Evolutionary conservation across 2,888 invertebrate genomes (phyloP), one percentile per base, ranked within the genome.

Genomic region (Perithous albicinctus): DNA sequence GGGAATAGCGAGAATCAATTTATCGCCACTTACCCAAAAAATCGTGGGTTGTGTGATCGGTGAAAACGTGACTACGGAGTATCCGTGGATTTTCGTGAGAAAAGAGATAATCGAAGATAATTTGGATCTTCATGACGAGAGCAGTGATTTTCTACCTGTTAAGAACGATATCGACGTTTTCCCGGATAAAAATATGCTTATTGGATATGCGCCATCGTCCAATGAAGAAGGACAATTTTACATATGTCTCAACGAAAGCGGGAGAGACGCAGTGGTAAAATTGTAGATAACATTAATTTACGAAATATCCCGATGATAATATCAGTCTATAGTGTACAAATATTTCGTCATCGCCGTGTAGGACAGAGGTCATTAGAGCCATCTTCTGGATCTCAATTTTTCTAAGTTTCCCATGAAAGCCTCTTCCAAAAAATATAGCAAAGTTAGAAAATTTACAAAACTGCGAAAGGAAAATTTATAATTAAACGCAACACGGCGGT

Each of bases 171-270:
- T 94, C 41, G 56, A 87, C 1, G 82, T 84, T 2, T 94, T 90
- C 85, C 92, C 93, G 0, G 88, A 87, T 4, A 10, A 85, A 1
- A 87, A 83, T 29, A 89, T 95, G 8, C 90, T 96, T 0, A 91
- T 96, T 77, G 96, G 96, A 0, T 97, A 96, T 87, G 94, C 95
- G 2, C 95, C 95, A 0, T 94, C 95, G 67, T 94, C 95, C 84
- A 93, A 94, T 0, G 94, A 94, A 8, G 94, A 95, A 67, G 96
- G 96, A 86, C 96, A 96, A 69, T 97, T 96, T 89, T 95, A 96
- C 81, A 92, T 97, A 32, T 96, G 96, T 84, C 91, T 95, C 3
- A 95, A 95, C 0, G 91, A 90, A 81, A 93, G 94, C 82, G 94
- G 95, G 0, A 94, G 94, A 74, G 94, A 95, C 69, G 86, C 89